These are phyloP conservation scores for Nyctibius bracteatus DNA, from an alignment of 2,113 vertebrate genomes.

Conservation along the genomic window DNA sequence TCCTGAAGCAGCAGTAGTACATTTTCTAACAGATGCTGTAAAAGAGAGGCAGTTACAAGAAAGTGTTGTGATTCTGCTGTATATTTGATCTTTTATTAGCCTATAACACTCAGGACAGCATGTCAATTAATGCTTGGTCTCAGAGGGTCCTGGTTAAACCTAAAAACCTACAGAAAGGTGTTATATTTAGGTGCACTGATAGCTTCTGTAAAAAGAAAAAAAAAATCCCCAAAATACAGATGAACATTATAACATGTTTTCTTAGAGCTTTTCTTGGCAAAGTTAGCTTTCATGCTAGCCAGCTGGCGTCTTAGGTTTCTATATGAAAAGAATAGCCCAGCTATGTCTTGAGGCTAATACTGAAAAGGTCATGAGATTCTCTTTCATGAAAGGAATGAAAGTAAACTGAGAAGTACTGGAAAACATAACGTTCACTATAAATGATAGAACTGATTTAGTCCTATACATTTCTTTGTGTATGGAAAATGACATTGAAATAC, in stretches of 20 bases:
- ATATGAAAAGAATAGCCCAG: conserved; percentile 63
- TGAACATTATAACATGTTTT: conserved; percentile 56
- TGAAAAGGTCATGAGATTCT: conserved; percentile 64
- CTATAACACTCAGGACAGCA: conserved; percentile 20
- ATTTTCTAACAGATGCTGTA: not conserved
- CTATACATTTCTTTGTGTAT: conserved; percentile 36
- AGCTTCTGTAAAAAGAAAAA: conserved; percentile 19
- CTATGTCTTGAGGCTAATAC: conserved; percentile 63
- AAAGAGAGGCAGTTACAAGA: conserved; percentile 6
- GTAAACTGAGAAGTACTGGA: conserved; percentile 46
- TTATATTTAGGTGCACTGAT: conserved; percentile 34
- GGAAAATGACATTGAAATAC: conserved; percentile 57
- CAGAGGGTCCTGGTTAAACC: not conserved
- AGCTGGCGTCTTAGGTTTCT: conserved; percentile 57
- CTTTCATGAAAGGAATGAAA: conserved; percentile 61
- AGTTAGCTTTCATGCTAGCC: conserved; percentile 60
- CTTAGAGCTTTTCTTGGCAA: conserved; percentile 48
- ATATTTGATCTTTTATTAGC: conserved; percentile 25
- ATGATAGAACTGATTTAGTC: conserved; percentile 41
- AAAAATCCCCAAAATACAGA: not conserved
- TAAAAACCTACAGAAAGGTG: conserved; percentile 2
- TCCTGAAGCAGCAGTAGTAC: not conserved
- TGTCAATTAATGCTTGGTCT: conserved; percentile 50
- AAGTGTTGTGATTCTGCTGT: not conserved
- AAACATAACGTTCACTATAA: conserved; percentile 37